Conservation (phyloP, 2,888 invertebrate species). For the Heliconius erato region DNA sequence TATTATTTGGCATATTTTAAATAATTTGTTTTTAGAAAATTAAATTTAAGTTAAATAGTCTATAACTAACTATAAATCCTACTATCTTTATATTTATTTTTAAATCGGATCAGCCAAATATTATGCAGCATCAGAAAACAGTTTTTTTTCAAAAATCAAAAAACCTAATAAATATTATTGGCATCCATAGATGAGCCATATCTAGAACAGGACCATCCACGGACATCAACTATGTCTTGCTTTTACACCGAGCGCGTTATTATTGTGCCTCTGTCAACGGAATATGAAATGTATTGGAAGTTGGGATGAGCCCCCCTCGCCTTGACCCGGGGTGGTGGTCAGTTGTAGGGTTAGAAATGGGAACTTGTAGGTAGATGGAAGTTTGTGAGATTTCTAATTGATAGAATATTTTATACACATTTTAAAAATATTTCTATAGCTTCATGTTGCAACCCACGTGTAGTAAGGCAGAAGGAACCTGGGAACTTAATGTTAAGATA, state of each 20-base stretch:
- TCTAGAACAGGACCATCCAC: conserved; percentile 49
- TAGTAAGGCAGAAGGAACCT: no score
- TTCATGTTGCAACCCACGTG: no score
- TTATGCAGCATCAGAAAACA: not conserved
- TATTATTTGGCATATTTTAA: not conserved
- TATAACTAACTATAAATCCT: not conserved
- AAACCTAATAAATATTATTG: not conserved
- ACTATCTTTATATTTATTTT: not conserved
- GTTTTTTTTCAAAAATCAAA: not conserved
- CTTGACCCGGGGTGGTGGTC: conserved; percentile 76
- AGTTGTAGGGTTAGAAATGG: conserved; percentile 62
- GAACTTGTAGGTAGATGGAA: conserved; percentile 55
- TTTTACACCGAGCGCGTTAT: conserved; percentile 82
- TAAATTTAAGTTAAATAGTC: not conserved
- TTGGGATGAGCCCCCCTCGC: conserved; percentile 76
- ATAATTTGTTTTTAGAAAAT: not conserved
- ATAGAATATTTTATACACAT: not conserved
- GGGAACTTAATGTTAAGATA: no score
- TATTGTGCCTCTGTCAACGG: conserved; percentile 86
- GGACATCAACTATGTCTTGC: conserved; percentile 78
- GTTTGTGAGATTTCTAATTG: conserved; percentile 58
- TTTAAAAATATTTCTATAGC: not conserved
- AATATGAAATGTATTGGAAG: conserved; percentile 86
- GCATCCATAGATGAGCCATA: not conserved
- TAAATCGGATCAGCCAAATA: not conserved